These are phyloP conservation scores for Sinotaia quadrata DNA, from an alignment of 2,888 invertebrate species.

Conservation along the genomic window DNA sequence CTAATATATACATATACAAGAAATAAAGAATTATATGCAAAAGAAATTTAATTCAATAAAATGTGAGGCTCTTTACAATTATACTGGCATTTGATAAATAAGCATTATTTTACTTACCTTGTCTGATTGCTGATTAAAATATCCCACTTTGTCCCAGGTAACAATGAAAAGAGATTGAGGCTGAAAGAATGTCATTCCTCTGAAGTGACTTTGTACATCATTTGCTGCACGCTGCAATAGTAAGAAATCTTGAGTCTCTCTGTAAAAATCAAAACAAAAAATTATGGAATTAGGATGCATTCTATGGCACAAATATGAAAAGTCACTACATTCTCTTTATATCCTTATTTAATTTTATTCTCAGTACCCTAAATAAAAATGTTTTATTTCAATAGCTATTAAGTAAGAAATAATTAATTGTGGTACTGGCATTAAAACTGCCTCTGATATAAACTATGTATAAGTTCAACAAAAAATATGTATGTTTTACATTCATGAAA, in stretches of 20 bases:
- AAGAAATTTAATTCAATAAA: background rate
- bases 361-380: no score
- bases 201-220: conserved; percentile 83
- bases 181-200: conserved; percentile 81
- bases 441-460: no score
- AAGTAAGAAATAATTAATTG: no score
- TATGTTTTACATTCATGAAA: no score
- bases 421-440: no score
- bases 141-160: conserved; percentile 93
- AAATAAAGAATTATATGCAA: background rate
- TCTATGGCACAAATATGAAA: no score
- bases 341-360: no score
- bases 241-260: conserved; percentile 64
- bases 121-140: conserved; percentile 79
- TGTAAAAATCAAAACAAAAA: conserved; percentile 34
- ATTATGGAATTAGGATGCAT: no score
- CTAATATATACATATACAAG: background rate
- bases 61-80: background rate
- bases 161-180: conserved; percentile 86
- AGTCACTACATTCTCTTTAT: no score
- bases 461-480: no score
- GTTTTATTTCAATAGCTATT: no score
- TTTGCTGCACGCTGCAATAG: conserved; percentile 77
- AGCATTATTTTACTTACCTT: conserved; percentile 75
- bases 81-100: background rate